A percentile compares a stretch with the other conserved stretches of the same genome.
Conservation (phyloP, 2,888 invertebrate species). For the Orchesella flavescens region DNA sequence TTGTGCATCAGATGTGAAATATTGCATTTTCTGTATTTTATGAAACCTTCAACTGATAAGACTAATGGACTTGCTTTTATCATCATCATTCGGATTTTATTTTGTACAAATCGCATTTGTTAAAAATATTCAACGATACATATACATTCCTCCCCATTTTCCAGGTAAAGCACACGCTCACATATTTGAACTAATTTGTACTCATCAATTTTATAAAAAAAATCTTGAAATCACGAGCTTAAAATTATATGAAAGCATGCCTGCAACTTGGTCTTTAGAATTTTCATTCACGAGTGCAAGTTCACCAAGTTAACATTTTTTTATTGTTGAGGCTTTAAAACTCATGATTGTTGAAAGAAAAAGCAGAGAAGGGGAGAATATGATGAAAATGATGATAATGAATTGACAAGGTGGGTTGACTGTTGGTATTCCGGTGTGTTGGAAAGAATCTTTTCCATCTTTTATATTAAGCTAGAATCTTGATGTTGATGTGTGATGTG, state of each 20-base stretch:
- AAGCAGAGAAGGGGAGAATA: slow-evolving; percentile 14
- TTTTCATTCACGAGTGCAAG: neutral
- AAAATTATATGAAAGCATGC: neutral
- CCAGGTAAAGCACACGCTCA: slow-evolving; percentile 34
- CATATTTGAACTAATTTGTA: neutral
- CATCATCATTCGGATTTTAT: neutral
- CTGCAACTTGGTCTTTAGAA: neutral
- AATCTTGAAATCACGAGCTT: neutral
- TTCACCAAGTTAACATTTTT: neutral
- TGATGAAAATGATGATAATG: slow-evolving; percentile 48
- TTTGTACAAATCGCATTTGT: neutral
- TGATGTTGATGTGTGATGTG: slow-evolving; percentile 48
- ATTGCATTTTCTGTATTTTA: neutral
- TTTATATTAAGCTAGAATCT: slow-evolving; percentile 27
- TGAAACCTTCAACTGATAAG: neutral
- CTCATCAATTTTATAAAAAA: neutral
- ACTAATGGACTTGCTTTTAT: slow-evolving; percentile 24
- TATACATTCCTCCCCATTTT: slow-evolving; percentile 43
- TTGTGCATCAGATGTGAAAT: neutral
- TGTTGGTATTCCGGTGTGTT: slow-evolving; percentile 58
- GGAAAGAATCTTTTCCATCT: slow-evolving; percentile 50
- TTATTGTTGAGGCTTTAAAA: neutral
- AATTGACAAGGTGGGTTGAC: slow-evolving; percentile 63
- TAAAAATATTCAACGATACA: slow-evolving; percentile 7
- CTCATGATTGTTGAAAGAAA: neutral